Evolutionary conservation across 2,113 vertebrate genomes (phyloP), one percentile per base, ranked within the genome.

Genomic region (Panthera tigris): DNA sequence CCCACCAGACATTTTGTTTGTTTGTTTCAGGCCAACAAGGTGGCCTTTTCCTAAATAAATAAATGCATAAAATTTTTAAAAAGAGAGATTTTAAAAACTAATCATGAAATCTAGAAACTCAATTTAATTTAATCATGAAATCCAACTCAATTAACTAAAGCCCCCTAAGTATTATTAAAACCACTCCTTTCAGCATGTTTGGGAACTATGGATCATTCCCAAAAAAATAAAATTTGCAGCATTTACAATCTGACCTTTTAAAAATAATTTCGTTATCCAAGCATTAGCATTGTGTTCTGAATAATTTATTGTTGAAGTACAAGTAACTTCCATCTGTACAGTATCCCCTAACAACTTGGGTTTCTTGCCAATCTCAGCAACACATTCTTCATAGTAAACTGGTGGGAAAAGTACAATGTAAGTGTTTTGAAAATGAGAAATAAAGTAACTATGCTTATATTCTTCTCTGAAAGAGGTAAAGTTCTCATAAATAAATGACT

Each of bases 71-170:
- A 78, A 36, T 19, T 50, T 36, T 27, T 55, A n/a, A 0, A 50
- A 29, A 81, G 57, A 45, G 39, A 71, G 5, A 39, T 65, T 96
- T 96, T 96, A 89, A 87, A 94, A 86, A 25, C 7, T 48, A 78
- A 88, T 57, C 61, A 90, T 33, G 92, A 83, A 87, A 68, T 83
- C 57, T 81, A 96, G 57, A 85, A 14, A 81, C 90, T 82, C 96
- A 92, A 25, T 61, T 61, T 61, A 61, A 23, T 61, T 61, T 61
- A 61, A 61, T 61, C 21, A 61, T 61, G 57, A 86, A 90, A 90
- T 87, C 68, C 7, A 91, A 63, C 14, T 21, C n/a, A 80, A 66
- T 83, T 73, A 94, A 82, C 45, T 84, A 94, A 91, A 68, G 12
- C 7, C 63, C 18, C 57, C 29, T 45, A 76, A 48, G 2, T 25